Base-by-base conservation (phyloP, 2,797 vertebrate species). In the Phataginus tetradactyla region DNA sequence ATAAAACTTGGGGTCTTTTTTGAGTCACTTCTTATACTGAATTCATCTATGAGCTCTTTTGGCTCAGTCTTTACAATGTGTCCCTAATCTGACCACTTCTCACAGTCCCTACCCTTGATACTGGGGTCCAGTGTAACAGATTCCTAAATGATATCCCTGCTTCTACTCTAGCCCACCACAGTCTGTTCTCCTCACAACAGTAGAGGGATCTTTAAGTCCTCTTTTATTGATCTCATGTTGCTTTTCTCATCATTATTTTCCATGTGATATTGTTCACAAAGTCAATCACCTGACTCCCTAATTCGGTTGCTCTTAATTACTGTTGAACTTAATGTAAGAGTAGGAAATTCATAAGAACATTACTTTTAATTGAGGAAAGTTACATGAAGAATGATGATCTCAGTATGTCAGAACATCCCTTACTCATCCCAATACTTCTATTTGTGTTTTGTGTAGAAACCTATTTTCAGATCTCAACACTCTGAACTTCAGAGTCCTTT, bases 271-370 rank as follows among this genome's bases (percentile, higher is more conserved):
- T 88, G 42, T 88, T 80, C 32, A 39, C 39, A 75, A 71, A 77
- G 27, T 87, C 27, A 79, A 21, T 94, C 37, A 61, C 49, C 79
- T 69, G 25, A 68, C 20, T 29, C 75, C 37, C 18, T 83, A 23
- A 42, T 90, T 49, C 51, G 29, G 55, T 59, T 87, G 64, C 45
- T 83, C 27, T 93, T 59, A 75, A 89, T 88, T 79, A 69, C 42
- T 93, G 32, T 23, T 61, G 42, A 86, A 71, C 20, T 93, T 87
- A 83, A 61, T n/a, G 12, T 86, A 87, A 91, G n/a, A 94, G 21
- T 94, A 75, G 72, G 37, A 83, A 45, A 25, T 42, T 27, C 15
- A 21, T 55, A 64, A 66, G 77, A 85, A 39, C 55, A 63, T 89
- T 81, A 55, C 64, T 79, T 95, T 86, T 42, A 74, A 45, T 79